phyloP scores from a whole-genome alignment of 2,113 vertebrate genomes.

The Heliornis fulica region DNA sequence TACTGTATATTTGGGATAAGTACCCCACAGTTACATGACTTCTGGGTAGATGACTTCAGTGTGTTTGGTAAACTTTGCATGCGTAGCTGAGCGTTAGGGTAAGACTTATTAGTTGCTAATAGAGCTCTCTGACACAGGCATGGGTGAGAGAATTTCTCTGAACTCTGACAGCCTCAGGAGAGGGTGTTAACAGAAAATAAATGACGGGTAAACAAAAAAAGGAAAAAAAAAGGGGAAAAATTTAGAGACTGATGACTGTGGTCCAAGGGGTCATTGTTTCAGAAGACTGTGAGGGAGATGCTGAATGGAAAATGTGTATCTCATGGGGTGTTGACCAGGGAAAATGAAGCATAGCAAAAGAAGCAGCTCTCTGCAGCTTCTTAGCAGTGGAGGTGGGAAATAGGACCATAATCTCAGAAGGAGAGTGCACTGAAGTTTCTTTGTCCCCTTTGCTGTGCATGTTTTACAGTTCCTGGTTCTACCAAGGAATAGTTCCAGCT shows the following conservation, averaged over 20 bases:
- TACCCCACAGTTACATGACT: neutral
- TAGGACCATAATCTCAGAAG: neutral
- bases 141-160: neutral
- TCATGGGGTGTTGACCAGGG: neutral
- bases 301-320: neutral
- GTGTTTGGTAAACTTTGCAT: neutral
- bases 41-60: neutral
- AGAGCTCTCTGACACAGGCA: neutral
- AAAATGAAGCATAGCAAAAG: neutral
- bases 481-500: neutral
- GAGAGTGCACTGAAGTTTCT: neutral
- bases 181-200: neutral
- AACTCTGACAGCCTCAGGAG: neutral
- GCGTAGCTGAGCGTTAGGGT: neutral
- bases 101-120: neutral
- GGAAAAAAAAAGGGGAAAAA: neutral
- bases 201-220: neutral
- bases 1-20: neutral
- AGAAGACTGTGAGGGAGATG: neutral
- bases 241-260: neutral
- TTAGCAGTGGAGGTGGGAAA: neutral
- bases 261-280: neutral
- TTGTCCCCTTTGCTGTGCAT: neutral
- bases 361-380: neutral
- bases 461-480: neutral